These are phyloP conservation scores for Pavo muticus DNA, from an alignment of 2,113 vertebrate genomes.

Conservation along the genomic window DNA sequence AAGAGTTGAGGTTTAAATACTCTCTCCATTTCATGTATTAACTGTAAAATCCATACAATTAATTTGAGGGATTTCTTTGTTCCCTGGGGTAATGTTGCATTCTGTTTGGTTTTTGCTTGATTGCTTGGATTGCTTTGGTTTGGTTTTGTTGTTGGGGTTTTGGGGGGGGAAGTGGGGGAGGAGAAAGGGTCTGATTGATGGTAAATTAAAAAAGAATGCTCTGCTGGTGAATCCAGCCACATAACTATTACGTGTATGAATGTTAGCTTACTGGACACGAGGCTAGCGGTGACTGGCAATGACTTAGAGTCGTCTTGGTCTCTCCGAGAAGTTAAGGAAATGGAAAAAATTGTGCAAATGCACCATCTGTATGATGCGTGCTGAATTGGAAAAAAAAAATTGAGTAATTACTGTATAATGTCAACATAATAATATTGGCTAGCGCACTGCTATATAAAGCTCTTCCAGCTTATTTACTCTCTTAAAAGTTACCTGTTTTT, in stretches of 20 bases:
- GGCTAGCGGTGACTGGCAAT: neutral
- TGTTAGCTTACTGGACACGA: neutral
- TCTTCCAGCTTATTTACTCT: neutral
- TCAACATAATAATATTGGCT: neutral
- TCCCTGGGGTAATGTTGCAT: neutral
- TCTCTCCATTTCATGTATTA: neutral
- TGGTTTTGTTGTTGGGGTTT: neutral
- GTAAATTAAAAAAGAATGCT: neutral
- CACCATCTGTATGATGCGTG: neutral
- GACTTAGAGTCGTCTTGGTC: neutral
- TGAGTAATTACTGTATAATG: neutral
- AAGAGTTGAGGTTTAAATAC: constrained; percentile 5
- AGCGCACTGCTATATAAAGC: neutral
- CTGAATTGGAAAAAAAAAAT: neutral
- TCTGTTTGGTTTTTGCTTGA: neutral
- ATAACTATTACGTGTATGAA: neutral
- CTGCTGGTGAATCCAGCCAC: neutral
- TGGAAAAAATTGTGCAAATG: neutral
- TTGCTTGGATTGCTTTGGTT: neutral
- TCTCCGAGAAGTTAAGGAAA: neutral
- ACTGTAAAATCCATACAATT: neutral
- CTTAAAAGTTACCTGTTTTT: neutral
- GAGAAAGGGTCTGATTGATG: neutral
- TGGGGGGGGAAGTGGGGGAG: too few relatives aligned
- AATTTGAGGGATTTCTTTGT: constrained; percentile 14